Base-by-base conservation (phyloP, 2,888 invertebrate genomes). In the Digitonthophagus gazella region DNA sequence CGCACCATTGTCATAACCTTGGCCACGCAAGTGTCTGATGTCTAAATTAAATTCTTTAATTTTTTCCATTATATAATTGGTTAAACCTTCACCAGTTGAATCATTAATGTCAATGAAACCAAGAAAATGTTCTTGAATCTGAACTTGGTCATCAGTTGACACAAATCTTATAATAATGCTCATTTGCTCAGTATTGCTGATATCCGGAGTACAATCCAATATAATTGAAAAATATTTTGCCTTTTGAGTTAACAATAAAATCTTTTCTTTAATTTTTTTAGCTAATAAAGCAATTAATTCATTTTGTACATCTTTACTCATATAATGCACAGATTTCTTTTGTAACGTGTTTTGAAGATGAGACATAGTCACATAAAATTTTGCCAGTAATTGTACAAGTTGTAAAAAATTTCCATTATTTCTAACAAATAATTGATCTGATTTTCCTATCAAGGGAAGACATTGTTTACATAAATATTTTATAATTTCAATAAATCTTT, bases 1-100 rank as follows among this genome's bases (percentile, higher is more conserved):
- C 44, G 54, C 65, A 14, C 65, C 65, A 65, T 65, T 65, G 18
- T 54, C 65, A 54, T 65, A 65, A 44, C 65, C 65, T 19, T 65
- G 65, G 14, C 65, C 65, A n/a, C n/a, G n/a, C n/a, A n/a, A n/a
- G n/a, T n/a, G n/a, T n/a, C n/a, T n/a, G n/a, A n/a, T n/a, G n/a
- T n/a, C n/a, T n/a, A n/a, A n/a, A n/a, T n/a, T n/a, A n/a, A n/a
- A n/a, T n/a, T n/a, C n/a, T n/a, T n/a, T n/a, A n/a, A n/a, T n/a
- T n/a, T n/a, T n/a, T n/a, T n/a, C n/a, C n/a, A n/a, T n/a, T n/a
- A n/a, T n/a, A 65, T 15, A 14, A 15, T 19, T 54, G 15, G 28
- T 15, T 65, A 65, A 65, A 65, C 65, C 65, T 18, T 65, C 14
- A 14, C 65, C 65, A 15, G 54, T 65, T 15, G 65, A 65, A 65